Conservation (phyloP, 1,140 invertebrate genomes). For the Atta texana region DNA sequence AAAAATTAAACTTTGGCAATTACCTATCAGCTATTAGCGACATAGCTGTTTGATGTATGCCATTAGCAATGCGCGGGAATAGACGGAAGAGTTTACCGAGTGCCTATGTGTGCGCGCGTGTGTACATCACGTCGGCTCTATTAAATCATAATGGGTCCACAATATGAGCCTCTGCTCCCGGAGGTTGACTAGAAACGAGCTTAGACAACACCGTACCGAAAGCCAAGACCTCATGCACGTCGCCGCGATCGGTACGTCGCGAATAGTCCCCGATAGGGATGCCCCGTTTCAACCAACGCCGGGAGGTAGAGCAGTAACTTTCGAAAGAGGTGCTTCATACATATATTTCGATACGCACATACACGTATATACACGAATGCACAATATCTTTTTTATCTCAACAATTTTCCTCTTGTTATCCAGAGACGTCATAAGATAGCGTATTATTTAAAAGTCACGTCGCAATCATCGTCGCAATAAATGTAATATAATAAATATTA, state of each 20-base stretch:
- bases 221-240: conserved; percentile 70
- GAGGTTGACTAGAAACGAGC: conserved; percentile 75
- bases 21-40: conserved; percentile 81
- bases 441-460: neutral
- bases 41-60: conserved; percentile 80
- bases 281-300: conserved; percentile 5
- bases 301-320: neutral
- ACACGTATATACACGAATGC: neutral
- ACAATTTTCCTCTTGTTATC: neutral
- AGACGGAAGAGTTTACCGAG: conserved; percentile 79
- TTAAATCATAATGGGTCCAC: conserved; percentile 84
- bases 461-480: neutral
- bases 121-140: conserved; percentile 81
- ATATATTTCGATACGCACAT: neutral
- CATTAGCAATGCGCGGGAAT: conserved; percentile 81
- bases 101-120: conserved; percentile 74
- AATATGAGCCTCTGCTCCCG: conserved; percentile 79
- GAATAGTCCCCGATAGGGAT: conserved; percentile 39
- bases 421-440: neutral
- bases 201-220: conserved; percentile 71
- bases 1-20: conserved; percentile 84
- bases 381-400: neutral
- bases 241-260: conserved; percentile 41
- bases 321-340: neutral
- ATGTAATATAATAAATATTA: neutral